Conservation (phyloP, 2,113 vertebrate genomes). For the Cranoglanis bouderius region DNA sequence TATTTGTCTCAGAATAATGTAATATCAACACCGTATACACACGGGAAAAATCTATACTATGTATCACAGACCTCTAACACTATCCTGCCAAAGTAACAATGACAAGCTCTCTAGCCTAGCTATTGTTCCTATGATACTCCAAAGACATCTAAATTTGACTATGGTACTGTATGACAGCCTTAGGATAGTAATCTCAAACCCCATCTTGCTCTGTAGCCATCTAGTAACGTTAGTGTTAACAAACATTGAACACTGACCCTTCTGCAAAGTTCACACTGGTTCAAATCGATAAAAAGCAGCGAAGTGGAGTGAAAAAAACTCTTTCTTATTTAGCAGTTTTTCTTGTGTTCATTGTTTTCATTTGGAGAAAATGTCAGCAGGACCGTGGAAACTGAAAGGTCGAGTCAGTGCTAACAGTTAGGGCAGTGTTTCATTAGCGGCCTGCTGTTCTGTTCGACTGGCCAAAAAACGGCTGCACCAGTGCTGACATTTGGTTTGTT, state of each 20-base stretch:
- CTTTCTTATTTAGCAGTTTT: slow-evolving; percentile 63
- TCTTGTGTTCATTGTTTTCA: slow-evolving; percentile 56
- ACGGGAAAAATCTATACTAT: slow-evolving; percentile 20
- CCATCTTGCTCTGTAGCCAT: slow-evolving; percentile 59
- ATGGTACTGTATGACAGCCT: slow-evolving; percentile 27
- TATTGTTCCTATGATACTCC: background rate
- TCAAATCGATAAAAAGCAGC: slow-evolving; percentile 74
- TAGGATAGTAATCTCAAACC: slow-evolving; percentile 64
- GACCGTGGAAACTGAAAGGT: slow-evolving; percentile 67
- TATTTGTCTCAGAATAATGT: slow-evolving; percentile 24
- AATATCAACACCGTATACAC: slow-evolving; percentile 32
- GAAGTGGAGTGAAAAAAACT: slow-evolving; percentile 58
- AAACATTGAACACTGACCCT: slow-evolving; percentile 71
- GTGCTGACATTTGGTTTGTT: slow-evolving; percentile 80
- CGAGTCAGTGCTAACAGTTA: slow-evolving; percentile 74
- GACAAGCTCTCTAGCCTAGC: slow-evolving; percentile 10
- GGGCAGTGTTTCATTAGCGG: slow-evolving; percentile 73
- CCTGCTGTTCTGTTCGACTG: slow-evolving; percentile 57
- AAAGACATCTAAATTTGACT: slow-evolving; percentile 22
- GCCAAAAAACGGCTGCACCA: slow-evolving; percentile 64
- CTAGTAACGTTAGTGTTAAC: slow-evolving; percentile 68
- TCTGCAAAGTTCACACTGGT: slow-evolving; percentile 56
- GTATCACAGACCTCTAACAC: slow-evolving; percentile 15
- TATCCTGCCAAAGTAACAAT: slow-evolving; percentile 10
- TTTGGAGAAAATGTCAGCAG: slow-evolving; percentile 75